These are phyloP conservation scores for Odocoileus virginianus DNA, from an alignment of 2,113 vertebrate species.

Conservation along the genomic window DNA sequence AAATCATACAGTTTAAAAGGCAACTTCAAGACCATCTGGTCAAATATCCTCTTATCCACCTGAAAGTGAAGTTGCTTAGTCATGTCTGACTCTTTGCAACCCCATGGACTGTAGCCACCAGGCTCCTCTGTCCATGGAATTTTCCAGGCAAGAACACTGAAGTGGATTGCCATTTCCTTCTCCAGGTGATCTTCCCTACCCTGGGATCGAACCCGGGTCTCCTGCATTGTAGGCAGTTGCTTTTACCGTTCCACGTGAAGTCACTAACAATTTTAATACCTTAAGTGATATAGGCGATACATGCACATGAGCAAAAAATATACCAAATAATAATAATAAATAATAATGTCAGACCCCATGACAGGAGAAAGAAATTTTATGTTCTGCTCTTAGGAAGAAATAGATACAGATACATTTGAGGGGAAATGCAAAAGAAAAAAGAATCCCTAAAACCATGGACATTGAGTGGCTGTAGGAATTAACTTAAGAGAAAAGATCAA, in stretches of 20 bases:
- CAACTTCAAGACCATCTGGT: not conserved
- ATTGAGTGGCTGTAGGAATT: not conserved
- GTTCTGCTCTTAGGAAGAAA: not conserved
- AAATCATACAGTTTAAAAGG: not conserved
- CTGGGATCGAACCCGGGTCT: not conserved
- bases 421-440: not conserved
- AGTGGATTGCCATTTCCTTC: not conserved
- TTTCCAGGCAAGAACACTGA: not conserved
- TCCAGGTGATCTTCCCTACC: not conserved
- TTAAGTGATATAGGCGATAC: not conserved
- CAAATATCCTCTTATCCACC: not conserved
- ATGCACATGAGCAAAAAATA: not conserved
- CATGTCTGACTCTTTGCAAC: not conserved
- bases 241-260: not conserved
- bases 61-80: not conserved
- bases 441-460: not conserved
- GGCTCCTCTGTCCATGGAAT: not conserved
- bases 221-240: not conserved
- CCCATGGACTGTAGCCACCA: not conserved
- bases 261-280: not conserved
- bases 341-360: not conserved
- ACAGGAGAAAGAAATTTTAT: not conserved
- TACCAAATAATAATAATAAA: not conserved
- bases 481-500: constrained; percentile 37
- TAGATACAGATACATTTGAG: not conserved